Conservation (phyloP, 1,140 invertebrate genomes). For the Adoxophyes honmai region DNA sequence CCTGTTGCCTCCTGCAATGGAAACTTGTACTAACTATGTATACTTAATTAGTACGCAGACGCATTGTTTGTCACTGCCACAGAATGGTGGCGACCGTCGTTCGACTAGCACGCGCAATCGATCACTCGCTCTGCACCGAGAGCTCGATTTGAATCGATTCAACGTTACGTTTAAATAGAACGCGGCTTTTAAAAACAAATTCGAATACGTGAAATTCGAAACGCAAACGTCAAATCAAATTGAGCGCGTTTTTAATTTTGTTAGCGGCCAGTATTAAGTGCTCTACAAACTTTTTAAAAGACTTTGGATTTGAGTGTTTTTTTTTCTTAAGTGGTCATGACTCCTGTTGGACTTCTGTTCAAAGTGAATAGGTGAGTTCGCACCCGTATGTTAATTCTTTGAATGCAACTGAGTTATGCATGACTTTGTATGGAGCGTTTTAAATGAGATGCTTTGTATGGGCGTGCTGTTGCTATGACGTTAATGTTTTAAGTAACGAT, state of each 20-base stretch:
- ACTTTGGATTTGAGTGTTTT: conserved; percentile 14
- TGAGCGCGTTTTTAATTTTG: conserved; percentile 15
- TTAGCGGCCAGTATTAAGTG: background rate
- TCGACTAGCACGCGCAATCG: conserved; percentile 41
- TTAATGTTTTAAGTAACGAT: background rate
- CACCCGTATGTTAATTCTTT: conserved; percentile 17
- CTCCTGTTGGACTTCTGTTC: conserved; percentile 72
- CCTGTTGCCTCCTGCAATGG: conserved; percentile 38
- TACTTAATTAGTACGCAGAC: conserved; percentile 53
- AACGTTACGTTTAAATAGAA: background rate
- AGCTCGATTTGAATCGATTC: conserved; percentile 26
- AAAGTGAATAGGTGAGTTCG: conserved; percentile 73
- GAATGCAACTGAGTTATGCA: conserved; percentile 4
- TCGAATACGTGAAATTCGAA: conserved; percentile 14
- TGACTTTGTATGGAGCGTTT: conserved; percentile 25
- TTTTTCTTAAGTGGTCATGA: conserved; percentile 39
- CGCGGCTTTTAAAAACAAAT: background rate
- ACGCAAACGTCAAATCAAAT: conserved; percentile 18
- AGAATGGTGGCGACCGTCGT: conserved; percentile 55
- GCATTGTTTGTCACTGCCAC: conserved; percentile 62
- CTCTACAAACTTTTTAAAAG: conserved; percentile 17
- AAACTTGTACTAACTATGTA: conserved; percentile 46
- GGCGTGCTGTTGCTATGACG: conserved; percentile 1
- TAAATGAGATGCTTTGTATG: conserved; percentile 27
- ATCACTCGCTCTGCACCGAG: conserved; percentile 31